Conservation (phyloP, 2,888 invertebrate species). For the Cheiracanthium punctorium region DNA sequence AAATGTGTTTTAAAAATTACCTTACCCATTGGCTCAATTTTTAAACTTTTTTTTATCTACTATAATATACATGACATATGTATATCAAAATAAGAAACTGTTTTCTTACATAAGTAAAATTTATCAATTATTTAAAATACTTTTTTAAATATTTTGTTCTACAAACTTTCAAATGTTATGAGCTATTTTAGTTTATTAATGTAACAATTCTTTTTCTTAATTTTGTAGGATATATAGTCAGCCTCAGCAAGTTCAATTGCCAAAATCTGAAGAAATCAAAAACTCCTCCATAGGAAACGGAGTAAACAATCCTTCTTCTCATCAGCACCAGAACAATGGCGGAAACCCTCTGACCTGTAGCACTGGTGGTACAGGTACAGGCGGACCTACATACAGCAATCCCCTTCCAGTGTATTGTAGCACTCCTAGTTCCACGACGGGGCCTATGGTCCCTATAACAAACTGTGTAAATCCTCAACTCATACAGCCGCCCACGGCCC, state of each 20-base stretch:
- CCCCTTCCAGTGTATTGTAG: slow-evolving; percentile 71
- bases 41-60: too few relatives aligned
- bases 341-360: slow-evolving; percentile 46
- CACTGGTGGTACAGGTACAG: slow-evolving; percentile 37
- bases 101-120: too few relatives aligned
- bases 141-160: not conserved
- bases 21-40: too few relatives aligned
- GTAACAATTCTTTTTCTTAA: not conserved
- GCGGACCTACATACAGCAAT: slow-evolving; percentile 71
- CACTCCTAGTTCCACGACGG: slow-evolving; percentile 71
- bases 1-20: too few relatives aligned
- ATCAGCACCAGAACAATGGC: slow-evolving; percentile 21
- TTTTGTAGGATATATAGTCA: slow-evolving; percentile 71
- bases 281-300: slow-evolving; percentile 47
- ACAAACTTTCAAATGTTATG: too few relatives aligned
- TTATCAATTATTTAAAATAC: too few relatives aligned
- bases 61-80: too few relatives aligned
- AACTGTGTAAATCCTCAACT: slow-evolving; percentile 72
- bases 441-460: slow-evolving; percentile 72
- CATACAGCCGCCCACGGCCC: slow-evolving; percentile 69
- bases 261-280: slow-evolving; percentile 42
- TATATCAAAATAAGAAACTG: too few relatives aligned
- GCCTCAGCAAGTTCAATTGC: slow-evolving; percentile 64
- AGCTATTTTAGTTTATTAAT: not conserved
- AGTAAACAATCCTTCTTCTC: slow-evolving; percentile 30